phyloP scores from a whole-genome alignment of 1,140 invertebrate species.

The Lepidurus arcticus region DNA sequence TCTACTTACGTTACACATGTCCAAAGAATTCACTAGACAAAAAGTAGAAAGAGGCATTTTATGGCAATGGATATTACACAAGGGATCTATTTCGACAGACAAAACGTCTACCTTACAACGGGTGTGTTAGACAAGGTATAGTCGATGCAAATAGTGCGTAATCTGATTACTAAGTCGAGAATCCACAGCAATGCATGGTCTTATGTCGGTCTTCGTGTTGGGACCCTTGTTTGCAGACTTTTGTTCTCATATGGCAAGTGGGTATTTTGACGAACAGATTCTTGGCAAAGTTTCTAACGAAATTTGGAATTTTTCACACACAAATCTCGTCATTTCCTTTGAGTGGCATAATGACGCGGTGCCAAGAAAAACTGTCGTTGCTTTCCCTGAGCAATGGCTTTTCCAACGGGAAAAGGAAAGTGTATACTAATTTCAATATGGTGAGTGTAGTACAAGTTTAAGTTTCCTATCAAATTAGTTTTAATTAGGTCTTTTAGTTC shows the following conservation, averaged over 20 bases:
- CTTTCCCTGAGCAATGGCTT: neutral
- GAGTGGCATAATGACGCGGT: neutral
- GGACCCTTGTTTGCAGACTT: neutral
- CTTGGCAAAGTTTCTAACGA: neutral
- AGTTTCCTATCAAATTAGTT: neutral
- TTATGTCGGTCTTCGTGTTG: neutral
- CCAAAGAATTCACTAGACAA: too few species aligned
- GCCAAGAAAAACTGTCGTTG: neutral
- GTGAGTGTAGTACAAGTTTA: neutral
- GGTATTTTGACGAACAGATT: neutral
- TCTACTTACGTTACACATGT: too few species aligned
- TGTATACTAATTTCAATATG: neutral
- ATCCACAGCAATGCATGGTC: neutral
- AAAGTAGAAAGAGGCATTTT: too few species aligned
- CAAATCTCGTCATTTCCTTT: neutral
- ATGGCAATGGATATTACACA: neutral
- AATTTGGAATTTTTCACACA: neutral
- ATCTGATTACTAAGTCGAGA: slow-evolving; percentile 17
- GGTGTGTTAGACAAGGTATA: neutral
- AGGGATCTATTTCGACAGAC: neutral
- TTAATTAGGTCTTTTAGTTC: too few species aligned
- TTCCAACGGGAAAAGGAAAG: neutral
- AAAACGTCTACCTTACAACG: neutral
- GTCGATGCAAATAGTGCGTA: neutral
- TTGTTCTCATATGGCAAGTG: neutral